Percentiles rank a stretch among this genome's conserved stretches.
These are phyloP conservation scores for Nesospiza acunhae DNA, from an alignment of 2,113 vertebrate genomes.

Conservation along the genomic window DNA sequence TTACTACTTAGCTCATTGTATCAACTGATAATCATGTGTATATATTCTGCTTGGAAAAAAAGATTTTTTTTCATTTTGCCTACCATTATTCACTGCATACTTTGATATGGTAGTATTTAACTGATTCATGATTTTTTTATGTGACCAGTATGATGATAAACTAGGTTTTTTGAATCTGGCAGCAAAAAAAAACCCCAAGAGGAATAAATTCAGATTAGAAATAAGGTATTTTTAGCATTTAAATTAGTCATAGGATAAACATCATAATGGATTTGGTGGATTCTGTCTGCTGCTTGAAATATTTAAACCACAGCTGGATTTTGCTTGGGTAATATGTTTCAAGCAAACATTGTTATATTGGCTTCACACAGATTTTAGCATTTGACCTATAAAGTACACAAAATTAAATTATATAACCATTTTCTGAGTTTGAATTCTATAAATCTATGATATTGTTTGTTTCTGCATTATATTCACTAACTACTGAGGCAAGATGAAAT, in stretches of 20 bases:
- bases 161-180: neutral
- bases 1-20: neutral
- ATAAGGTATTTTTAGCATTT: neutral
- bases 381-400: neutral
- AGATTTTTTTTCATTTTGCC: neutral
- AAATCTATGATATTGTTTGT: neutral
- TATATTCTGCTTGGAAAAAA: neutral
- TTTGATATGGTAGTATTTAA: neutral
- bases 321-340: neutral
- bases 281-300: neutral
- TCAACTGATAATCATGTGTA: neutral
- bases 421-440: neutral
- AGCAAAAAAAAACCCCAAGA: neutral
- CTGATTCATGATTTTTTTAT: neutral
- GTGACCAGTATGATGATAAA: neutral
- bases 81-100: neutral
- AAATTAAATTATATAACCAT: neutral
- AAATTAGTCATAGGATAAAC: neutral
- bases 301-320: neutral
- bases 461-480: neutral
- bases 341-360: neutral
- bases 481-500: neutral
- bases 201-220: neutral
- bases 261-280: neutral
- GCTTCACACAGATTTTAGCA: neutral